Evolutionary conservation across 2,888 invertebrate genomes (phyloP).

Genomic region (Mechanitis mazaeus): DNA sequence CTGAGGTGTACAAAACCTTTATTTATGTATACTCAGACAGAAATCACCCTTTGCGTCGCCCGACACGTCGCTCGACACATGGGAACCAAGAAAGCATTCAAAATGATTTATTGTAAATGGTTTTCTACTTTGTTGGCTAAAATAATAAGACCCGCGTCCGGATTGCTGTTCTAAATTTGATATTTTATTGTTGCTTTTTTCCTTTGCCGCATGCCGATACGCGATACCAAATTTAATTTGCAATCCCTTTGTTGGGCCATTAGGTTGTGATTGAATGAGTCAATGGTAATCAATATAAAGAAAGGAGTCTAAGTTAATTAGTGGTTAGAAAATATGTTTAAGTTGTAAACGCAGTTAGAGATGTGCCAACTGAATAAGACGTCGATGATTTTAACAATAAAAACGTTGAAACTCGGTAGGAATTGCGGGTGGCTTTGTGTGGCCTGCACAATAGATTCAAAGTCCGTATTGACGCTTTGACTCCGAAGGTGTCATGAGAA

Average conservation of each 20-base stretch:
- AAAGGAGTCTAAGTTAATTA: conserved; percentile 38
- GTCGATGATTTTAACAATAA: conserved; percentile 58
- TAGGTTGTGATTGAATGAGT: conserved; percentile 44
- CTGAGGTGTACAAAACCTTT: conserved; percentile 72
- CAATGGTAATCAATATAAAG: conserved; percentile 42
- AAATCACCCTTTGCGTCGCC: conserved; percentile 76
- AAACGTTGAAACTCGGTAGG: conserved; percentile 65
- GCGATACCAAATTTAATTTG: conserved; percentile 56
- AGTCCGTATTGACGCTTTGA: conserved; percentile 63
- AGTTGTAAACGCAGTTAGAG: conserved; percentile 40
- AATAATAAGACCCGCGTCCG: conserved; percentile 68
- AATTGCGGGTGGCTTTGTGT: conserved; percentile 70
- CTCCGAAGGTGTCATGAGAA: conserved; percentile 72
- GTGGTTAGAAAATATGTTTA: conserved; percentile 35
- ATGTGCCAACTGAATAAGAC: conserved; percentile 61
- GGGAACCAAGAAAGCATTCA: conserved; percentile 75
- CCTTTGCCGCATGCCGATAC: conserved; percentile 54
- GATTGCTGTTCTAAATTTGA: conserved; percentile 70
- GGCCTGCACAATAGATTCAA: conserved; percentile 52
- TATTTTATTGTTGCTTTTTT: conserved; percentile 65
- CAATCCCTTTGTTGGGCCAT: conserved; percentile 52
- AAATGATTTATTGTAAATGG: conserved; percentile 78
- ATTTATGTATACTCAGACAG: conserved; percentile 75
- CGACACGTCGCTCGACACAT: conserved; percentile 53
- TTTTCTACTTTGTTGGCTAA: conserved; percentile 77